A percentile compares a stretch with the other conserved stretches of the same genome.
These are phyloP conservation scores for Acleris sparsana DNA, from an alignment of 2,888 invertebrate species.

Conservation along the genomic window DNA sequence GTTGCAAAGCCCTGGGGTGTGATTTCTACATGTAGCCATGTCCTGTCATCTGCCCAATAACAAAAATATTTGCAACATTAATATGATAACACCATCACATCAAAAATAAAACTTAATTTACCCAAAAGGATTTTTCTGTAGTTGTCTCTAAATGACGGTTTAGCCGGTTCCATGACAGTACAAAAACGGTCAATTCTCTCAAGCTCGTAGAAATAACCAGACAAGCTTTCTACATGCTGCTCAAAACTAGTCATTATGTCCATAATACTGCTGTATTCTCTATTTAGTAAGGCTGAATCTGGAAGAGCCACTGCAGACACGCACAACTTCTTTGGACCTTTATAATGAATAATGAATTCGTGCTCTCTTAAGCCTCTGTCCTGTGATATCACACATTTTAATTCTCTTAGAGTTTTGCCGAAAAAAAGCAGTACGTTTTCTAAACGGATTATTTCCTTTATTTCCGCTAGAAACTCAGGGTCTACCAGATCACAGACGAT, in stretches of 20 bases:
- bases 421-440: constrained; percentile 53
- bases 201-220: constrained; percentile 64
- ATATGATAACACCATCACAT: neutral
- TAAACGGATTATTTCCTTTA: constrained; percentile 43
- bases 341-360: constrained; percentile 58
- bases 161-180: constrained; percentile 65
- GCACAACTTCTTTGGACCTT: constrained; percentile 51
- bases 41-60: constrained; percentile 58
- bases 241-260: constrained; percentile 54
- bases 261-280: constrained; percentile 55
- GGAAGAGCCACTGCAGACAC: constrained; percentile 58
- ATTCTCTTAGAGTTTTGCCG: constrained; percentile 63
- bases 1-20: constrained; percentile 63
- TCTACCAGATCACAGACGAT: constrained; percentile 54
- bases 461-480: constrained; percentile 58
- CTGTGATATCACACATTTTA: constrained; percentile 59
- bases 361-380: constrained; percentile 57
- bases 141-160: constrained; percentile 66
- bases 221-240: constrained; percentile 53
- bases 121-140: constrained; percentile 70
- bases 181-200: constrained; percentile 64
- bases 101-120: constrained; percentile 41
- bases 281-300: constrained; percentile 54
- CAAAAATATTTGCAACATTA: constrained; percentile 33
- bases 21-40: constrained; percentile 73